Evolutionary conservation across 2,113 vertebrate species (phyloP).

Genomic region (Serinus canaria): DNA sequence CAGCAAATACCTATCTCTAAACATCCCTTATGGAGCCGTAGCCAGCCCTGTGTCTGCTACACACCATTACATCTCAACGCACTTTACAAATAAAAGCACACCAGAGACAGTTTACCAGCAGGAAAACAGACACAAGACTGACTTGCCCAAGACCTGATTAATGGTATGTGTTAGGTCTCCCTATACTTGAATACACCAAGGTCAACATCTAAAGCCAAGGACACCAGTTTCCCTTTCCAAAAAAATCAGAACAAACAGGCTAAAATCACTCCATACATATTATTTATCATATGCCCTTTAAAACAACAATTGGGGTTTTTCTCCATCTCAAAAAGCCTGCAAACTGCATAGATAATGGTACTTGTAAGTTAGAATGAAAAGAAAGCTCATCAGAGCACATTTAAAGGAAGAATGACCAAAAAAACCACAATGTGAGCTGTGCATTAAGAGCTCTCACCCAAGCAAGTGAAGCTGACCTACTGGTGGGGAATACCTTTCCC

Average conservation of each 20-base stretch:
- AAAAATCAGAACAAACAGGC: neutral
- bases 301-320: accelerated
- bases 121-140: neutral
- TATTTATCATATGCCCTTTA: neutral
- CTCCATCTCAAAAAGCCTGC: neutral
- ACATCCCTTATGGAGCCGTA: too few relatives aligned
- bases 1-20: too few relatives aligned
- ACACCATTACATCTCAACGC: neutral
- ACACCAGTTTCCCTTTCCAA: neutral
- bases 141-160: neutral
- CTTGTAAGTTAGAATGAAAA: neutral
- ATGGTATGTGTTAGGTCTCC: neutral
- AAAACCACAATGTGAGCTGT: accelerated
- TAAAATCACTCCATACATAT: neutral
- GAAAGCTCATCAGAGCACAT: neutral
- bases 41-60: too few relatives aligned
- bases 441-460: neutral
- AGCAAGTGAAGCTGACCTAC: neutral
- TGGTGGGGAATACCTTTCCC: accelerated
- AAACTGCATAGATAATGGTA: neutral
- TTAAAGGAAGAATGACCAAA: neutral
- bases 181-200: neutral
- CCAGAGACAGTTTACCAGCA: neutral
- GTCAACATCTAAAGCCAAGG: neutral
- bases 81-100: neutral